Conservation (phyloP, 2,797 vertebrate species). For the Hyperoplus immaculatus region DNA sequence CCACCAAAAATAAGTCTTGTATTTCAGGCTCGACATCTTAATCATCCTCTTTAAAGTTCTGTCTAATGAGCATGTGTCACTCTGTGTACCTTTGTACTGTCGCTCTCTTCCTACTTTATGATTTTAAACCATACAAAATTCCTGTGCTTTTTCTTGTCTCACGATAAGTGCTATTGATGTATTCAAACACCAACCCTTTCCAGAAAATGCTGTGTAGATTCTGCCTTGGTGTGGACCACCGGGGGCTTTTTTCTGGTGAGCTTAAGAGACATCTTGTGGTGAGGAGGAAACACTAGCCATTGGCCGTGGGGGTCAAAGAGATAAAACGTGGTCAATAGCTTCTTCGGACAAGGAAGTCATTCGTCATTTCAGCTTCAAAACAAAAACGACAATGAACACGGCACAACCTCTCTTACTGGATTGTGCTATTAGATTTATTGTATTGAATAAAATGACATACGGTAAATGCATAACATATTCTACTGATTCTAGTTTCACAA, state of each 20-base stretch:
- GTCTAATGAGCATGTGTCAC: neutral
- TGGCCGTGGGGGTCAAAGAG: slow-evolving; percentile 67
- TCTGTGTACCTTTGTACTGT: neutral
- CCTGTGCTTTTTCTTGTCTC: neutral
- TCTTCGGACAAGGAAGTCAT: slow-evolving; percentile 32
- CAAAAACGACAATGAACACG: slow-evolving; percentile 19
- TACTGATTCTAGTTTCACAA: neutral
- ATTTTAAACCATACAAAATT: neutral
- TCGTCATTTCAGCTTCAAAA: slow-evolving; percentile 37
- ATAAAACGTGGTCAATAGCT: slow-evolving; percentile 48
- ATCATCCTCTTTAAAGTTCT: neutral
- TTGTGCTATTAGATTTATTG: slow-evolving; percentile 4
- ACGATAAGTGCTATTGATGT: neutral
- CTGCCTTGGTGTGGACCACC: slow-evolving; percentile 10
- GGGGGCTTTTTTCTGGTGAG: slow-evolving; percentile 58
- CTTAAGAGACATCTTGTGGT: slow-evolving; percentile 80
- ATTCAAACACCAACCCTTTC: neutral
- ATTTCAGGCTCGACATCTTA: slow-evolving; percentile 18
- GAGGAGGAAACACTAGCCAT: slow-evolving; percentile 42
- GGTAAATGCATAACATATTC: no score
- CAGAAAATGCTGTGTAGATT: neutral
- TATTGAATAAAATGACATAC: neutral
- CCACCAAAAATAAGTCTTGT: slow-evolving; percentile 1
- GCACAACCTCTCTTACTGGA: slow-evolving; percentile 1
- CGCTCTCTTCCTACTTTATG: neutral